These are phyloP conservation scores for Dicaeum eximium DNA, from an alignment of 2,113 vertebrate species.

Conservation along the genomic window DNA sequence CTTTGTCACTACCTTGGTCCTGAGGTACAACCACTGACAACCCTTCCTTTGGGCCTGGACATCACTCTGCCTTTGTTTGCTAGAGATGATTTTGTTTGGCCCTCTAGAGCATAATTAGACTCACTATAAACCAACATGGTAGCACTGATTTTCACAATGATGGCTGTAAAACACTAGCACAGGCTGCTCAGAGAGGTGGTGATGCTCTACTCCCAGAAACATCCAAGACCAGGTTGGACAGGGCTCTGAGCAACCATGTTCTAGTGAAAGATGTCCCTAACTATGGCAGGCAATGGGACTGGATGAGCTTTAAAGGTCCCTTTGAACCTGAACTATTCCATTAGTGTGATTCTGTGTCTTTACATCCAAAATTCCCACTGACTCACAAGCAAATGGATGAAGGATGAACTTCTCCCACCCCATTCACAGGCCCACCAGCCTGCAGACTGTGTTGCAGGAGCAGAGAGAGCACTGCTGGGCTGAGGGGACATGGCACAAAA, in stretches of 20 bases:
- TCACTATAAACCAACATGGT: neutral
- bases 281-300: neutral
- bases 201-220: too few relatives aligned
- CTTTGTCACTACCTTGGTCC: neutral
- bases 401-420: neutral
- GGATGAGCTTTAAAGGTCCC: neutral
- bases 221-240: fast-evolving
- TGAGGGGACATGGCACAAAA: neutral
- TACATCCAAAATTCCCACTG: neutral
- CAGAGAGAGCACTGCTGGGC: neutral
- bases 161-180: fast-evolving
- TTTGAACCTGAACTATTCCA: neutral
- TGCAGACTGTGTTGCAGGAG: neutral
- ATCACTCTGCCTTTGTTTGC: neutral
- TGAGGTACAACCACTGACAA: neutral
- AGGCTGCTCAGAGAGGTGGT: neutral
- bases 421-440: neutral
- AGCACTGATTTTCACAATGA: fast-evolving
- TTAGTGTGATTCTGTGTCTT: neutral
- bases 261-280: neutral
- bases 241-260: neutral
- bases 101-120: neutral
- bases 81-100: neutral
- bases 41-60: neutral
- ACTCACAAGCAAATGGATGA: neutral